These are phyloP conservation scores for Ochlodes sylvanus DNA, from an alignment of 2,888 invertebrate species.

Conservation along the genomic window DNA sequence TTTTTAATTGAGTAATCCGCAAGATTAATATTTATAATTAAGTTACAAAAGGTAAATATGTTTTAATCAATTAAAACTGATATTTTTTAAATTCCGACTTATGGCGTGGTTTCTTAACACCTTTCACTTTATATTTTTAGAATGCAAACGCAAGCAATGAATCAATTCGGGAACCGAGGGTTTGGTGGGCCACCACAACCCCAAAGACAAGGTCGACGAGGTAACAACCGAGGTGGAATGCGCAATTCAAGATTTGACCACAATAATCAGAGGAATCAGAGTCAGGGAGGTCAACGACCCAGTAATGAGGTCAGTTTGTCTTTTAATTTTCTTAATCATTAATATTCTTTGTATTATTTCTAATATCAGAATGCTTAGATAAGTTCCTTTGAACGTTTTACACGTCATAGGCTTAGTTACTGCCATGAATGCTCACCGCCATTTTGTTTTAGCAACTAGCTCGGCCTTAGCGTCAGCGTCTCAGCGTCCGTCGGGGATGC, in stretches of 20 bases:
- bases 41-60: neutral
- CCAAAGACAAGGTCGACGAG: conserved; percentile 75
- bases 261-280: conserved; percentile 60
- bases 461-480: neutral
- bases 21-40: neutral
- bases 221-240: conserved; percentile 68
- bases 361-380: too few species aligned
- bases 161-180: conserved; percentile 77
- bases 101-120: conserved; percentile 15
- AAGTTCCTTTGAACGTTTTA: neutral
- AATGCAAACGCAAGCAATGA: conserved; percentile 78
- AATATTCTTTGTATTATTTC: neutral
- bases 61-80: neutral
- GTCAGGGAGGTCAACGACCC: conserved; percentile 77
- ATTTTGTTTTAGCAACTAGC: conserved; percentile 44
- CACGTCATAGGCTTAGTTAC: neutral
- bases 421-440: conserved; percentile 40
- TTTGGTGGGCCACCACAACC: conserved; percentile 80
- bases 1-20: neutral
- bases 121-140: conserved; percentile 43
- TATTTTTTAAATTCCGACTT: neutral
- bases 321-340: conserved; percentile 20
- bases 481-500: neutral
- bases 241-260: conserved; percentile 77
- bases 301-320: conserved; percentile 63